These are phyloP conservation scores for Sporophila hypoxantha DNA, from an alignment of 2,113 vertebrate species.

Conservation along the genomic window DNA sequence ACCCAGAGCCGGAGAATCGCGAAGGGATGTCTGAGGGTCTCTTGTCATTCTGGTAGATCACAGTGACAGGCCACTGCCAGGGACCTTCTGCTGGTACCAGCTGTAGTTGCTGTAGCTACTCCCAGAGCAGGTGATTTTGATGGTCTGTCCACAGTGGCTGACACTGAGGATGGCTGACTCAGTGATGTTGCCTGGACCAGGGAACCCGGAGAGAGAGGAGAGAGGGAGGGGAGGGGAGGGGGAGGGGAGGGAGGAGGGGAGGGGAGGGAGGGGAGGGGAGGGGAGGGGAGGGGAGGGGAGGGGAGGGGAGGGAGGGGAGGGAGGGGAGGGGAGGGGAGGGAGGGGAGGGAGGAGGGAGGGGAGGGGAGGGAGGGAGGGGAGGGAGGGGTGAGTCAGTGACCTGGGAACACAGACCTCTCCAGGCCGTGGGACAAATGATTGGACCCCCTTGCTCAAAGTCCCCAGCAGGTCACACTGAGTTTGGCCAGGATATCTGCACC, in stretches of 20 bases:
- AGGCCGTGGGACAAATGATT: not conserved
- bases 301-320: too few relatives aligned
- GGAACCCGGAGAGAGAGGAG: not conserved
- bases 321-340: too few relatives aligned
- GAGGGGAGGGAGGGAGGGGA: too few relatives aligned
- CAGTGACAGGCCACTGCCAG: too few relatives aligned
- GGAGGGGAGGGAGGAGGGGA: too few relatives aligned
- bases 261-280: too few relatives aligned
- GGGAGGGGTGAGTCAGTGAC: not conserved
- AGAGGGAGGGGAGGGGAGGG: too few relatives aligned
- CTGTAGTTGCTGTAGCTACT: not conserved
- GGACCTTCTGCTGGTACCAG: not conserved
- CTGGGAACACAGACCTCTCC: too few relatives aligned
- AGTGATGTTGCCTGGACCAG: not conserved
- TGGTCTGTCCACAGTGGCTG: not conserved
- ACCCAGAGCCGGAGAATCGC: accelerated
- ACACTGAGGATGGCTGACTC: not conserved
- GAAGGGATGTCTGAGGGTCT: not conserved
- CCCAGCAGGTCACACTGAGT: not conserved
- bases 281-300: too few relatives aligned
- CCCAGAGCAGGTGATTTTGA: not conserved
- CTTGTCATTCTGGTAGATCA: too few relatives aligned
- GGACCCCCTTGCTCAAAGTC: not conserved
- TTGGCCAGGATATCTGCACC: not conserved
- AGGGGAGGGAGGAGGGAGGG: too few relatives aligned